Base-by-base conservation (phyloP, 2,113 vertebrate genomes). In the Scopus umbretta region DNA sequence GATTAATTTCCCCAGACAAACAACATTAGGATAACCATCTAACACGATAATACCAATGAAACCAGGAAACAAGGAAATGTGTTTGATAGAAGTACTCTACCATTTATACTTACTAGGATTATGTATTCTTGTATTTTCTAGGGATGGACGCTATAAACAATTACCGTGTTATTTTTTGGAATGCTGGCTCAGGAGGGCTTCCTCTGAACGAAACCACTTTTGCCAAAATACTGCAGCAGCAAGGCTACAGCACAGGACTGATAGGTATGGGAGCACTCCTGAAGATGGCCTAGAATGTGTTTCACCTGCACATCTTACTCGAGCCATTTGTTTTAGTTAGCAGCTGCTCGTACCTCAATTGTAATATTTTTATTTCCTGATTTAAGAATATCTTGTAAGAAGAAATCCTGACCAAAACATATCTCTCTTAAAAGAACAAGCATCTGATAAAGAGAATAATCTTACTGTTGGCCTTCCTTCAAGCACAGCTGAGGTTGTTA, bases 191-290 rank as follows among this genome's bases (percentile, higher is more conserved):
- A 7, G 98, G 98, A 40, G 98, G 98, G 0, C 98, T 98, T 36
- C 98, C 98, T 2, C 32, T 95, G 10, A 97, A 97, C 0, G 98
- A 98, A 97, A 97, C 96, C 1, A 98, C 98, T 6, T 98, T 98
- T 75, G 97, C 98, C 10, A 97, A 96, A 74, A 97, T 98, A 70
- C 23, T 98, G 36, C 80, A 97, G 56, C 92, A 92, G 2, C 92
- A 88, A 88, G 98, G 98, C 62, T 98, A 98, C 27, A 79, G 72
- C 71, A 98, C 98, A 2, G 98, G 97, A 34, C 88, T 98, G 2
- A 95, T 98, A 82, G 98, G 98, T 98, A 97, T 9, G 97, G 20
- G 4, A 6, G 16, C 38, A 40, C 8, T 67, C 50, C 38, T 71
- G 34, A 78, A 80, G 13, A 17, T 50, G 14, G n/a, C 16, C 8